Base-by-base conservation (phyloP, 2,113 vertebrate genomes). In the Tursiops truncatus region DNA sequence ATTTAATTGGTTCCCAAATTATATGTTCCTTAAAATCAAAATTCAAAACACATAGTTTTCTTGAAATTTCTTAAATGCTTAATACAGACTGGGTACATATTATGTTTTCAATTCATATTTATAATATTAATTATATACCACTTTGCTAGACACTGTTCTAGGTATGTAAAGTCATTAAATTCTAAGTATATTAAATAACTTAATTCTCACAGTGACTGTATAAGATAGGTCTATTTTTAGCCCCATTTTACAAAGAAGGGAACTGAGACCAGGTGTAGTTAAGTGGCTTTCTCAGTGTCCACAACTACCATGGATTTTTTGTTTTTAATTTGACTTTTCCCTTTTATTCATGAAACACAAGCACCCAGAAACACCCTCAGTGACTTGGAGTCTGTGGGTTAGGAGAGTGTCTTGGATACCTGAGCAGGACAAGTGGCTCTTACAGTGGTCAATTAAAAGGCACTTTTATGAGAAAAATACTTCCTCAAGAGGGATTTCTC, bases 391-490 rank as follows among this genome's bases (percentile, higher is more conserved):
- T 25, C 44, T 44, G 33, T 44, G 58, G 44, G 20, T 21, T 44
- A 79, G 13, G 77, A 26, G 36, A 26, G 14, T 12, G 36, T 26
- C 84, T 23, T 25, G 23, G 63, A 65, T 14, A 33, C 70, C 38
- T 28, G 63, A 65, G 26, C 14, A 89, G 28, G 81, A 82, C 50
- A 79, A 33, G n/a, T n/a, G 65, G 56, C 63, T 68, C 13, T 8
- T 3, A 82, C 1, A 33, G 44, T 6, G 18, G 71, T 50, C 70
- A 56, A 50, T 73, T 44, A 33, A 81, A 91, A 97, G 97, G 98
- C 96, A 95, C 97, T 94, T 96, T 77, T 28, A 23, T 28, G 74
- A 94, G 76, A 36, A 20, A 62, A 36, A 67, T 13, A 77, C 50
- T 26, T 63, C 21, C 60, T 38, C 18, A 25, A 31, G 70, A 33